Conservation (phyloP, 1,140 invertebrate species). For the Nixonia krombeini region DNA sequence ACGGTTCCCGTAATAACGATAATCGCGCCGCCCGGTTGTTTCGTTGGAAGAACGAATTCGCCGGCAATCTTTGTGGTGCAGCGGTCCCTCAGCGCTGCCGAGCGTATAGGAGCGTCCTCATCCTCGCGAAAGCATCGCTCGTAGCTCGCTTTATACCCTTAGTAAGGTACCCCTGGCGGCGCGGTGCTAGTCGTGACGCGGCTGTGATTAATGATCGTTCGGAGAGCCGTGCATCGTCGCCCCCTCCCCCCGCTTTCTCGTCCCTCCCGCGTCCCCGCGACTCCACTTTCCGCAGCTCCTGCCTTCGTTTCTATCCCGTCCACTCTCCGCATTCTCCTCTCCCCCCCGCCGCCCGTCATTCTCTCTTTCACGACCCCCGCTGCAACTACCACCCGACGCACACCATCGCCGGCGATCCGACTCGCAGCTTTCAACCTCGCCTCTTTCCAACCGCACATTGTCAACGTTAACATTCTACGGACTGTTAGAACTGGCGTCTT, state of each 20-base stretch:
- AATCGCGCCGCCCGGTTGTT: constrained; percentile 60
- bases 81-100: constrained; percentile 29
- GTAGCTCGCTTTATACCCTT: constrained; percentile 61
- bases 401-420: constrained; percentile 37
- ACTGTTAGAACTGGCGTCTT: constrained; percentile 37
- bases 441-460: constrained; percentile 32
- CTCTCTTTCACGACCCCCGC: constrained; percentile 17
- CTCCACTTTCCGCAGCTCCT: constrained; percentile 39
- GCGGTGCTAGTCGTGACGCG: constrained; percentile 69
- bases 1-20: constrained; percentile 53
- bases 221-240: constrained; percentile 62
- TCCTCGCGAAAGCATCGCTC: constrained; percentile 55
- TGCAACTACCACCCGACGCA: constrained; percentile 31
- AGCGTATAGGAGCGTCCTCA: constrained; percentile 59
- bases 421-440: constrained; percentile 30
- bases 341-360: constrained; percentile 22
- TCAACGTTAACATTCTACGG: constrained; percentile 27
- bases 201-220: constrained; percentile 71
- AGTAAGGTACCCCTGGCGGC: constrained; percentile 69
- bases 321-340: constrained; percentile 27
- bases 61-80: constrained; percentile 52
- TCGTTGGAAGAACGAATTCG: constrained; percentile 48
- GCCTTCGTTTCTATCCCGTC: constrained; percentile 44
- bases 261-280: constrained; percentile 29
- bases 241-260: constrained; percentile 35